These are phyloP conservation scores for Sylvia borin DNA, from an alignment of 2,797 vertebrate genomes.

Conservation along the genomic window DNA sequence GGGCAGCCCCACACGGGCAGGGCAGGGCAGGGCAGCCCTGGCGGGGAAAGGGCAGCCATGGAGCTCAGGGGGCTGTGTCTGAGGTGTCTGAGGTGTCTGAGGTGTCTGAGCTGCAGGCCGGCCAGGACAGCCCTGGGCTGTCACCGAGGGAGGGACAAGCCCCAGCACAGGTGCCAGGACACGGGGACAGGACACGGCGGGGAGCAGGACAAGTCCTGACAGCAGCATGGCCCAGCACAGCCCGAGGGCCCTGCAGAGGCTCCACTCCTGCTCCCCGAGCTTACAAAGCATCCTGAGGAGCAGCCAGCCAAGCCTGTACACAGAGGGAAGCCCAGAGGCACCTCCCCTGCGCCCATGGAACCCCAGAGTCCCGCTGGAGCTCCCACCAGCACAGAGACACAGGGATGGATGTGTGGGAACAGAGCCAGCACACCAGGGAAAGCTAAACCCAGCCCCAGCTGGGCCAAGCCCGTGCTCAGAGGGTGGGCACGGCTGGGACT, in stretches of 20 bases:
- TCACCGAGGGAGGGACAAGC: not conserved
- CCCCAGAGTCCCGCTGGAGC: accelerated
- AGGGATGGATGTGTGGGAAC: accelerated
- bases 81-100: not conserved
- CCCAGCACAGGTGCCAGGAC: accelerated
- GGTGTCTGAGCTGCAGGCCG: too few species aligned
- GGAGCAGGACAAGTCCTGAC: not conserved
- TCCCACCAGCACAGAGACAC: not conserved
- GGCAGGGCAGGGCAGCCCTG: accelerated
- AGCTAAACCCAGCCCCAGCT: not conserved
- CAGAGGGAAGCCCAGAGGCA: not conserved
- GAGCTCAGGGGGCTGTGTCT: not conserved
- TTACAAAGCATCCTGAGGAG: not conserved
- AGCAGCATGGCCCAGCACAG: not conserved
- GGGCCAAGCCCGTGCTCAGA: not conserved
- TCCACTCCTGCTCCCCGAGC: not conserved
- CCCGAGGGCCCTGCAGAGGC: not conserved
- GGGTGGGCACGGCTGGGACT: not conserved
- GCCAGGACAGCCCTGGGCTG: not conserved
- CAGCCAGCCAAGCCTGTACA: not conserved
- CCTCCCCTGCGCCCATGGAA: not conserved
- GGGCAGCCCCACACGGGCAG: not conserved
- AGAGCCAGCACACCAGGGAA: accelerated
- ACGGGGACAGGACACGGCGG: too few species aligned
- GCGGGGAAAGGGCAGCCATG: accelerated